Evolutionary conservation across 2,888 invertebrate genomes (phyloP).

Genomic region (Andrena chrysosceles): DNA sequence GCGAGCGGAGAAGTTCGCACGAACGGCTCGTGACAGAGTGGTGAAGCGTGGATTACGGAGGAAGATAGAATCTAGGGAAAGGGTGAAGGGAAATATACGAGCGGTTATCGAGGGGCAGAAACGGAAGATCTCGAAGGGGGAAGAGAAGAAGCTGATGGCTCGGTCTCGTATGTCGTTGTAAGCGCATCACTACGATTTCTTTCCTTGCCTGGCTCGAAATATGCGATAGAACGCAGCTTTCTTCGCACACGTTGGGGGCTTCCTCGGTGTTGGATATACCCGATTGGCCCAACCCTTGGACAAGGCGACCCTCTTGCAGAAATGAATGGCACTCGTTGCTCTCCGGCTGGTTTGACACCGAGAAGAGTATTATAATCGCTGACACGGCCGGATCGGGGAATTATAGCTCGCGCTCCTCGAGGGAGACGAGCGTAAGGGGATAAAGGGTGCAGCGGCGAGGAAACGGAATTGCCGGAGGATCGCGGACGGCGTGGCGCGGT

Average conservation of each 20-base stretch:
- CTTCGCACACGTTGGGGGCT: slow-evolving; percentile 31
- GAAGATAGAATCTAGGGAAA: neutral
- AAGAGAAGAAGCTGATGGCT: neutral
- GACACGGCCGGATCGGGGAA: slow-evolving; percentile 12
- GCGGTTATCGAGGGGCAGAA: neutral
- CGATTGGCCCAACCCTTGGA: slow-evolving; percentile 74
- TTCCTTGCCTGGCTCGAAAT: slow-evolving; percentile 35
- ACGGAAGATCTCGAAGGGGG: neutral
- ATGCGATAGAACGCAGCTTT: slow-evolving; percentile 45
- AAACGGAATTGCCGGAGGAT: slow-evolving; percentile 30
- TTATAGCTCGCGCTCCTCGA: neutral
- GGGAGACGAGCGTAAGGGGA: neutral
- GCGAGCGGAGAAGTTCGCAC: slow-evolving; percentile 37
- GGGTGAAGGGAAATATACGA: neutral
- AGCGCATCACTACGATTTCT: slow-evolving; percentile 44
- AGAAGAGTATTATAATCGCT: slow-evolving; percentile 16
- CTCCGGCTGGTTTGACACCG: slow-evolving; percentile 39
- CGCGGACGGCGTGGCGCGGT: slow-evolving; percentile 30
- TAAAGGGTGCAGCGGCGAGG: slow-evolving; percentile 1
- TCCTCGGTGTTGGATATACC: slow-evolving; percentile 74
- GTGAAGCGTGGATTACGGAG: slow-evolving; percentile 52
- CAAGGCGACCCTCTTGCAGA: slow-evolving; percentile 55
- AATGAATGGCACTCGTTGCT: slow-evolving; percentile 48
- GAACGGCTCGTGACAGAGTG: slow-evolving; percentile 44
- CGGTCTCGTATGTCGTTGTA: slow-evolving; percentile 24